These are phyloP conservation scores for Exephanes ischioxanthus DNA, from an alignment of 2,888 invertebrate species.

Conservation along the genomic window DNA sequence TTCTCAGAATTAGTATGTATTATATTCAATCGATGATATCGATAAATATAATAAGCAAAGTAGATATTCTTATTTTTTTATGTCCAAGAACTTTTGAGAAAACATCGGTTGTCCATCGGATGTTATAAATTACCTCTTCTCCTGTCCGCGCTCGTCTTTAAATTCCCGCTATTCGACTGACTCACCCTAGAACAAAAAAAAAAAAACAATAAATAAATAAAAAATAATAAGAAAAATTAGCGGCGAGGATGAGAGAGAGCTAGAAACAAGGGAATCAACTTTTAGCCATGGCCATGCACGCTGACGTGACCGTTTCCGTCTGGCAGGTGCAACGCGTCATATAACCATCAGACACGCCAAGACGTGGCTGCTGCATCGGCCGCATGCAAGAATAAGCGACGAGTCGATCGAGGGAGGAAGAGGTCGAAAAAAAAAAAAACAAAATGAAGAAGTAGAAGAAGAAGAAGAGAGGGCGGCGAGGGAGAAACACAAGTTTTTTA, in stretches of 20 bases:
- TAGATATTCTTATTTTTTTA: no score
- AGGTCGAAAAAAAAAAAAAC: slow-evolving; percentile 37
- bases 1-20: no score
- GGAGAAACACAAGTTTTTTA: slow-evolving; percentile 53
- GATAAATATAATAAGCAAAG: no score
- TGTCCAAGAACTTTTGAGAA: no score
- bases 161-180: slow-evolving; percentile 35
- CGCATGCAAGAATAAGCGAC: slow-evolving; percentile 33
- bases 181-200: slow-evolving; percentile 13
- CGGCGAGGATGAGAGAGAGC: slow-evolving; percentile 44
- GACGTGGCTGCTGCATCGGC: slow-evolving; percentile 55
- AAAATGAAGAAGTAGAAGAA: background rate
- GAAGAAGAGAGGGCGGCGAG: slow-evolving; percentile 46
- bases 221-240: slow-evolving; percentile 56
- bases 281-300: slow-evolving; percentile 56
- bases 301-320: slow-evolving; percentile 71
- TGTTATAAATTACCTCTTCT: background rate
- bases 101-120: no score
- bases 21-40: no score
- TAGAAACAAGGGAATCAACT: slow-evolving; percentile 58
- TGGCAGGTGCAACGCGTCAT: slow-evolving; percentile 75
- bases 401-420: slow-evolving; percentile 63
- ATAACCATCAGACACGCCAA: slow-evolving; percentile 66
- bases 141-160: slow-evolving; percentile 17
- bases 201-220: slow-evolving; percentile 38